These are phyloP conservation scores for Pelvicachromis taeniatus DNA, from an alignment of 2,113 vertebrate genomes.

Conservation along the genomic window DNA sequence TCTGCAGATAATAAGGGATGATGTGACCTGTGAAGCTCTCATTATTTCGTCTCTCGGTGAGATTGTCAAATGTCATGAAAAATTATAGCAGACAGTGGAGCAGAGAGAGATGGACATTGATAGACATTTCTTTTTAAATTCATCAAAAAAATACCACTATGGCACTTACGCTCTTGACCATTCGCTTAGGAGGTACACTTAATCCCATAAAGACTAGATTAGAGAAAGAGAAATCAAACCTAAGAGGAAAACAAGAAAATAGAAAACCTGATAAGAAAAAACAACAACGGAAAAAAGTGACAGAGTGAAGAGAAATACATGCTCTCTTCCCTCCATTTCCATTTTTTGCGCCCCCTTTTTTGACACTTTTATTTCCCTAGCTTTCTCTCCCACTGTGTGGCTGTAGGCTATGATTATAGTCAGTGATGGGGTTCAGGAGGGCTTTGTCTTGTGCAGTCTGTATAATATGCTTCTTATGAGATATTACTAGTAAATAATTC, in stretches of 20 bases:
- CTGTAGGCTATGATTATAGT: constrained; percentile 49
- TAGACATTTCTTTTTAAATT: background rate
- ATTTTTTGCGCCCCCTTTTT: background rate
- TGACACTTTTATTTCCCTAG: constrained; percentile 16
- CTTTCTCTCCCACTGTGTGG: background rate
- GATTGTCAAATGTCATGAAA: constrained; percentile 5
- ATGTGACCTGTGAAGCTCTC: constrained; percentile 30
- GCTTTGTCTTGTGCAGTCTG: constrained; percentile 52
- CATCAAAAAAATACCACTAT: background rate
- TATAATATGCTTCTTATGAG: constrained; percentile 53
- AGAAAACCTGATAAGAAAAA: background rate
- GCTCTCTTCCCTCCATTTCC: background rate
- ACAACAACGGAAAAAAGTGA: background rate
- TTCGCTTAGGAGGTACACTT: background rate
- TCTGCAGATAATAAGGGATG: constrained; percentile 3
- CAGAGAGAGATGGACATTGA: background rate
- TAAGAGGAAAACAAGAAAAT: background rate
- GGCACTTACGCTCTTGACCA: background rate
- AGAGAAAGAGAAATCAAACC: background rate
- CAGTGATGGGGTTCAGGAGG: constrained; percentile 45
- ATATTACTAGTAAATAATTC: constrained; percentile 66
- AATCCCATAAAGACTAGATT: background rate
- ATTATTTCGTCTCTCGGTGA: constrained; percentile 20
- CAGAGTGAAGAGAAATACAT: background rate
- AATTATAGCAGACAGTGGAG: background rate